These are phyloP conservation scores for Salvelinus fontinalis DNA, from an alignment of 2,113 vertebrate genomes.

Conservation along the genomic window DNA sequence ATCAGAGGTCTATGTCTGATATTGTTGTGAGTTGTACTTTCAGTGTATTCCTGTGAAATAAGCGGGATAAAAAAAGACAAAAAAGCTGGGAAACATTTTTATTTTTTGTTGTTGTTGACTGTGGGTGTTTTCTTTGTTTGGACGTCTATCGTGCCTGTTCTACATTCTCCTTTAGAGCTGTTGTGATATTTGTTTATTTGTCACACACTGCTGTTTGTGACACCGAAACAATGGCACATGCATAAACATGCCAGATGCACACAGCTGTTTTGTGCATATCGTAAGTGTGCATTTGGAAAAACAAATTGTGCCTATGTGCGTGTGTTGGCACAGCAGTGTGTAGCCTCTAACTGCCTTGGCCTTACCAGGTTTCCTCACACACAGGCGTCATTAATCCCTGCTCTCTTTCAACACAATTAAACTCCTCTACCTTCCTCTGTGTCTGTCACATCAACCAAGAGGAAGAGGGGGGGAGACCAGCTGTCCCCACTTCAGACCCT, in stretches of 20 bases:
- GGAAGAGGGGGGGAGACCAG: slow-evolving; percentile 34
- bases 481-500: slow-evolving; percentile 36
- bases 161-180: background rate
- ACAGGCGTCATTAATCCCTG: slow-evolving; percentile 33
- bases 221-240: background rate
- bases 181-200: background rate
- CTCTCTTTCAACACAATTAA: slow-evolving; percentile 48
- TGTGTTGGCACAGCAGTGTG: background rate
- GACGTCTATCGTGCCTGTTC: background rate
- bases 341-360: slow-evolving; percentile 4
- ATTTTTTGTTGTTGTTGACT: background rate
- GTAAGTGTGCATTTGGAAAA: background rate
- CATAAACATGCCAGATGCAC: background rate
- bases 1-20: slow-evolving; percentile 53
- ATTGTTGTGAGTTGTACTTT: slow-evolving; percentile 68
- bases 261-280: background rate
- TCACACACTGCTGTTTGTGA: background rate
- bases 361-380: slow-evolving; percentile 32
- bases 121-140: background rate
- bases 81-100: slow-evolving; percentile 36
- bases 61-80: slow-evolving; percentile 44
- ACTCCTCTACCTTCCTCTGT: slow-evolving; percentile 31
- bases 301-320: background rate
- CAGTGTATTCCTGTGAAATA: slow-evolving; percentile 50
- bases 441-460: slow-evolving; percentile 44